Percentiles rank a stretch among this genome's conserved stretches.
Evolutionary conservation across 2,797 vertebrate species (phyloP).

Genomic region (Peromyscus attwateri): DNA sequence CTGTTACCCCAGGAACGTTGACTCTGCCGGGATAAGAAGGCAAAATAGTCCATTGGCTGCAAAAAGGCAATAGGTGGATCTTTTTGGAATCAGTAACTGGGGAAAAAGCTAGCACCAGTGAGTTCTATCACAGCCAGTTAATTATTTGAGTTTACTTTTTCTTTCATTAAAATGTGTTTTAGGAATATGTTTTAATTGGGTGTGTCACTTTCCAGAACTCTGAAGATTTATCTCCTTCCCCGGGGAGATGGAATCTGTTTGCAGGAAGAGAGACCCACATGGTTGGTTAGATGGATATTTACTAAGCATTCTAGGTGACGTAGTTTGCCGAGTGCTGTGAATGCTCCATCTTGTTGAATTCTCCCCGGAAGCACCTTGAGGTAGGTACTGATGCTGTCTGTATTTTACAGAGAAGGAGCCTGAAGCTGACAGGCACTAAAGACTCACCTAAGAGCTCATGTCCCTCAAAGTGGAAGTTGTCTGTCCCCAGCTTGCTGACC

Average conservation of each 20-base stretch:
- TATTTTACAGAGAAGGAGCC: slow-evolving; percentile 31
- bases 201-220: slow-evolving; percentile 66
- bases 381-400: slow-evolving; percentile 25
- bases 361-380: slow-evolving; percentile 14
- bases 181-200: slow-evolving; percentile 50
- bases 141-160: slow-evolving; percentile 18
- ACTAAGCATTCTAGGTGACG: not conserved
- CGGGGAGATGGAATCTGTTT: slow-evolving; percentile 40
- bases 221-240: slow-evolving; percentile 52
- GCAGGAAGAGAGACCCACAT: not conserved
- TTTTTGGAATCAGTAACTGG: slow-evolving; percentile 25
- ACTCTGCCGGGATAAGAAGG: not conserved
- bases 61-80: slow-evolving; percentile 51
- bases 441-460: not conserved
- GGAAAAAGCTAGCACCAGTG: not conserved
- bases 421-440: not conserved
- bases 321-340: not conserved
- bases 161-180: slow-evolving; percentile 60
- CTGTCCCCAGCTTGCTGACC: not conserved
- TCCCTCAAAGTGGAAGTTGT: not conserved
- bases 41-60: not conserved
- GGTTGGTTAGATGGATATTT: slow-evolving; percentile 8
- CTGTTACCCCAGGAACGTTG: not conserved
- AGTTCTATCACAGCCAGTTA: not conserved
- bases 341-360: not conserved